Evolutionary conservation across 2,797 vertebrate genomes (phyloP), one percentile per base, ranked within the genome.

Genomic region (Enteromius afrohamiltoni): DNA sequence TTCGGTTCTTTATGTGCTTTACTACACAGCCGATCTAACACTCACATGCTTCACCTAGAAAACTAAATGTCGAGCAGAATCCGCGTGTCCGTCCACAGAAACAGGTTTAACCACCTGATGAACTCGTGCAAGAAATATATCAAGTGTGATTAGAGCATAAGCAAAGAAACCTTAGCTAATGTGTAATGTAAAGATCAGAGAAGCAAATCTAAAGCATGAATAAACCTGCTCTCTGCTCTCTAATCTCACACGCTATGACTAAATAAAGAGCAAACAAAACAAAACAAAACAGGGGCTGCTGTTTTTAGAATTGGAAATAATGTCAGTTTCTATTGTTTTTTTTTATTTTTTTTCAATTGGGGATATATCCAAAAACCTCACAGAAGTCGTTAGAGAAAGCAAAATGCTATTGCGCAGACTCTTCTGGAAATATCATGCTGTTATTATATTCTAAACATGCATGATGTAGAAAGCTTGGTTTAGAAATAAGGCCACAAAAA

Each of bases 401-500:
- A 13, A 34, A n/a, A 34, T 11, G 19, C 51, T 8, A 64, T 60
- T 53, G 65, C 51, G 58, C 17, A 23, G 26, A 60, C 21, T 40
- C 37, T 29, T 74, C 62, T 47, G 79, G 51, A 60, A 77, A 77
- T 77, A 60, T 84, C 71, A 42, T 77, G 45, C 29, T 60, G 74
- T 37, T 67, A 23, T 69, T 58, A 49, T 69, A 45, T 19, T 42
- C 11, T 69, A 64, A 49, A 1, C 6, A 47, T 49, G 45, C n/a
- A 49, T 70, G 82, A 77, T 47, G 21, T 67, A 71, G 55, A 68
- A 55, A 40, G 71, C 81, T 77, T 70, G 69, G 49, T 87, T 87
- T 81, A 85, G 84, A 81, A 85, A 85, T n/a, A 65, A 67, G 81
- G 73, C 47, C 74, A 69, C 40, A 31, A 13, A 0, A 26, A 73